Conservation (phyloP, 2,888 invertebrate species). For the Zaprionus obscuricornis region DNA sequence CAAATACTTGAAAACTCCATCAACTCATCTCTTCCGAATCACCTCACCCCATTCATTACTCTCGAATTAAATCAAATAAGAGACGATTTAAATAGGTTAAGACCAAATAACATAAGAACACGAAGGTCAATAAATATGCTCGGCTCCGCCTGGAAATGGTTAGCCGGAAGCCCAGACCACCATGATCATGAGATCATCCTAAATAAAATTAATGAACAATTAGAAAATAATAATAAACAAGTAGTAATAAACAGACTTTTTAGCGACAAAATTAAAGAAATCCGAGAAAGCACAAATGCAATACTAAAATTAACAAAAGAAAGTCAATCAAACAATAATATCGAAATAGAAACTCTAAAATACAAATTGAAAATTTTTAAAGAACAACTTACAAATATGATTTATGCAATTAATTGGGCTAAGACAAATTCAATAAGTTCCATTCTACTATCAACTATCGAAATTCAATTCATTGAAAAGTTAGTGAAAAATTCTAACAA, state of each 20-base stretch:
- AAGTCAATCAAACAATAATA: no score
- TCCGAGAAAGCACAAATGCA: not conserved
- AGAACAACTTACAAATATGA: conserved; percentile 25
- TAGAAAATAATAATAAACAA: conserved; percentile 32
- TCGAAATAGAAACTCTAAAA: no score
- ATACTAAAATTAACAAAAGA: conserved; percentile 1
- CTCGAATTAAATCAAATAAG: no score
- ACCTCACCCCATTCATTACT: no score
- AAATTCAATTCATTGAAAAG: no score
- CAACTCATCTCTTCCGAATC: no score
- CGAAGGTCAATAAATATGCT: not conserved
- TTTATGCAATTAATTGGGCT: conserved; percentile 26
- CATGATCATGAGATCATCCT: no score
- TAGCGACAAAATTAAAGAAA: conserved; percentile 6
- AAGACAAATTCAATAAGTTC: conserved; percentile 28
- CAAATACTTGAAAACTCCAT: no score
- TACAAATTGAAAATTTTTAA: no score
- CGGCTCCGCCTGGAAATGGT: conserved; percentile 20
- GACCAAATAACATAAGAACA: conserved; percentile 4
- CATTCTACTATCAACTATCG: conserved; percentile 15
- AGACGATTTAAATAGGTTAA: conserved; percentile 11
- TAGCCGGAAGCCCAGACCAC: no score
- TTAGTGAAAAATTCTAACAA: no score
- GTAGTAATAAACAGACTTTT: no score
- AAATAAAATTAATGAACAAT: conserved; percentile 30